Evolutionary conservation across 2,797 vertebrate genomes (phyloP), one percentile per base, ranked within the genome.

Genomic region (Esox lucius): DNA sequence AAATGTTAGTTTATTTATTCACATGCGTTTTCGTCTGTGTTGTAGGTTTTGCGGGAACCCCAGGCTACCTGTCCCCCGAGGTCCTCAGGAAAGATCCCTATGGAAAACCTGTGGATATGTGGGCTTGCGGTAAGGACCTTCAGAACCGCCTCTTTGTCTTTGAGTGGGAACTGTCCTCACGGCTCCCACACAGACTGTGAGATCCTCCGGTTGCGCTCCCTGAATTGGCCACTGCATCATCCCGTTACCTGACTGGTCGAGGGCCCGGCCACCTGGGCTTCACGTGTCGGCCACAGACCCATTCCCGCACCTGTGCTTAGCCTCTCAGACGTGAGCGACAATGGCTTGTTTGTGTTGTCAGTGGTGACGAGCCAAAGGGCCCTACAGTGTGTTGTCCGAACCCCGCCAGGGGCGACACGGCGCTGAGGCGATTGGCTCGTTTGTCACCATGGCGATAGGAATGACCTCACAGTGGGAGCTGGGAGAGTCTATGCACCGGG

Each of bases 21-120:
- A 46, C 2, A 13, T 31, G 2, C n/a, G 49, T 46, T 28, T 65
- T 70, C 9, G 26, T 79, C 49, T 89, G 76, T 84, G 66, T 68
- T 28, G 26, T 81, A 98, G 97, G 97, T 74, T 99, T 98, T 87
- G 97, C 97, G 17, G 97, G 97, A 68, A 98, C 97, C 59, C 97
- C 97, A 1, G 97, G 97, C 33, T 99, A 98, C 82, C 93, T 99
- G 81, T 99, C 97, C 82, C 97, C 97, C 70, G 97, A 98, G 84
- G 97, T 98, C 69, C 88, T 98, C 82, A 94, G 97, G 81, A 99
- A 99, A 92, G 97, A 99, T 85, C 97, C 96, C 8, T 99, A 99
- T 77, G 97, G 97, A 71, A 98, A 98, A 80, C 97, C 97, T 1
- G 97, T 99, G 89, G 97, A 99, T 84, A 98, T 99, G 97, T 99